These are phyloP conservation scores for Paragorgia papillata DNA, from an alignment of 92 coral and sea anemone genomes.

Conservation along the genomic window DNA sequence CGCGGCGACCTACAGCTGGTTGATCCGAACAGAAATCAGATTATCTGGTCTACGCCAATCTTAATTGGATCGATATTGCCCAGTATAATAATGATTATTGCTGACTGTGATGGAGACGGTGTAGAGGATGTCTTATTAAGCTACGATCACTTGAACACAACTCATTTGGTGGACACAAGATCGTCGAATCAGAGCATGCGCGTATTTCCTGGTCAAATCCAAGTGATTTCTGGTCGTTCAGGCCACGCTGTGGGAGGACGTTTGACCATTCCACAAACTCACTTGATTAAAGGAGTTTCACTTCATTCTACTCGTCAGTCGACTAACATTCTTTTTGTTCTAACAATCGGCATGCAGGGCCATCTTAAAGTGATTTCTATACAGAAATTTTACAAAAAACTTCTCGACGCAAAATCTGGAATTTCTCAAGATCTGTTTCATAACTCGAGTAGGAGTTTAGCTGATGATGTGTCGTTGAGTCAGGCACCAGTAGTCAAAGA, in stretches of 20 bases:
- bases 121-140: constrained; percentile 16
- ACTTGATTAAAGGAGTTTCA: constrained; percentile 22
- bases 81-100: constrained; percentile 19
- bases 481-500: constrained; percentile 22
- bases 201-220: constrained; percentile 11
- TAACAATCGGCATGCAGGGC: constrained; percentile 35
- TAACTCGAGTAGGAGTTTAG: constrained; percentile 10
- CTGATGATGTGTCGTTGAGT: constrained; percentile 12
- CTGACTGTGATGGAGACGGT: constrained; percentile 43
- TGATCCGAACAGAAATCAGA: constrained; percentile 12
- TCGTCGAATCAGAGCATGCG: background rate
- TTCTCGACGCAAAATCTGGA: constrained; percentile 3
- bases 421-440: constrained; percentile 8
- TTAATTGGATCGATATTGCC: constrained; percentile 36
- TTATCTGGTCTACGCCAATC: constrained; percentile 31
- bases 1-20: constrained; percentile 27
- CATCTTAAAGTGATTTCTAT: constrained; percentile 35
- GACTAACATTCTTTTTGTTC: constrained; percentile 19
- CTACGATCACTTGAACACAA: background rate
- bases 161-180: background rate
- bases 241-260: constrained; percentile 18
- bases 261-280: constrained; percentile 29
- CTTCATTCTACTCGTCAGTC: constrained; percentile 27
- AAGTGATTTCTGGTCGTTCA: constrained; percentile 32
- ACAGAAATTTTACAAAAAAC: constrained; percentile 14